These are phyloP conservation scores for Halcyon leucocephala DNA, from an alignment of 2,797 vertebrate species.

Conservation along the genomic window DNA sequence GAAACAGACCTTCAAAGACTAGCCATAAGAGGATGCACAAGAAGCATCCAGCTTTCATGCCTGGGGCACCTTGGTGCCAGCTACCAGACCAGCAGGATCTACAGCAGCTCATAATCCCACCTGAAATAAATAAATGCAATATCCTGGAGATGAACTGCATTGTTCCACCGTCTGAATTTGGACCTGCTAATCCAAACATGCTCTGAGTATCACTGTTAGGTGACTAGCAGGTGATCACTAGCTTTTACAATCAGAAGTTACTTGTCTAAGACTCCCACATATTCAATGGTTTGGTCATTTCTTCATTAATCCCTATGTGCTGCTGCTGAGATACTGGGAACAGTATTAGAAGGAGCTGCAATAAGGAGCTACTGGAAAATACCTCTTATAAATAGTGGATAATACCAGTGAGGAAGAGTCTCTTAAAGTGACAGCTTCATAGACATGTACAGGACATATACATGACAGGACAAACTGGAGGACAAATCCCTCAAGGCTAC, in stretches of 20 bases:
- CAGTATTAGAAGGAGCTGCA: not conserved
- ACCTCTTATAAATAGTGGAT: not conserved
- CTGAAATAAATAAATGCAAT: not conserved
- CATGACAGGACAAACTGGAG: not conserved
- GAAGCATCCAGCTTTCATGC: not conserved
- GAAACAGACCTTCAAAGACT: not conserved
- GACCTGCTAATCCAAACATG: not conserved
- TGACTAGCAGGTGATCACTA: not conserved
- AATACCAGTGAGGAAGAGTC: not conserved
- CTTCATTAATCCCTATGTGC: not conserved
- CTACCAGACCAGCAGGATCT: not conserved
- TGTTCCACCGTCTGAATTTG: not conserved
- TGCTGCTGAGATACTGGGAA: constrained; percentile 18
- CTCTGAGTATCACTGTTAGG: not conserved
- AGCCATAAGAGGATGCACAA: not conserved
- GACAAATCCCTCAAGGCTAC: not conserved
- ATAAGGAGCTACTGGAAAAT: constrained; percentile 36
- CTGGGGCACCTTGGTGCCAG: not conserved
- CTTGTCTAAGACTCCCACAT: not conserved
- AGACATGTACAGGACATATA: not conserved
- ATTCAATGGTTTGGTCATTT: not conserved
- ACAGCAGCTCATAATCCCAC: not conserved
- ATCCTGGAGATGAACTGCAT: not conserved
- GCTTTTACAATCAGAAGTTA: not conserved
- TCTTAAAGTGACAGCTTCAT: not conserved